Evolutionary conservation across 2,113 vertebrate species (phyloP).

Genomic region (Pteronura brasiliensis): DNA sequence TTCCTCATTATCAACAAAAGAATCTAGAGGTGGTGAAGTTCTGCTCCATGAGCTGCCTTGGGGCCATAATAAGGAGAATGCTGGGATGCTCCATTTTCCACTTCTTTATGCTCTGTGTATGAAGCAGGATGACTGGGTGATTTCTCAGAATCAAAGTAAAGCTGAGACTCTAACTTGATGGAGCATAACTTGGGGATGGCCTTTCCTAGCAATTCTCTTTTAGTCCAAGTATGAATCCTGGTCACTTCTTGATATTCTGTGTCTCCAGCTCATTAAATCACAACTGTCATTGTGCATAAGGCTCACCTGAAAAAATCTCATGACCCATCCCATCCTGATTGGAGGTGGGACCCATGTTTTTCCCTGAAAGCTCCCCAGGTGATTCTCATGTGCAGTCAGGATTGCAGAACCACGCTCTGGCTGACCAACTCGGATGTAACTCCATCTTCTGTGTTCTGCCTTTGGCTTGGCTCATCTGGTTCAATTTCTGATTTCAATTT

Average conservation of each 20-base stretch:
- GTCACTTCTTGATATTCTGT: neutral
- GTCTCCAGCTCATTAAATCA: neutral
- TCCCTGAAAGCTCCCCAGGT: neutral
- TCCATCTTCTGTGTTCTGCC: neutral
- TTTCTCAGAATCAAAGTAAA: neutral
- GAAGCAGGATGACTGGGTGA: neutral
- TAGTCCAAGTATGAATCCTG: neutral
- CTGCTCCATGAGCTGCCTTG: neutral
- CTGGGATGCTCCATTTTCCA: rapidly evolving
- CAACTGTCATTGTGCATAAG: neutral
- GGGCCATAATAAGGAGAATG: neutral
- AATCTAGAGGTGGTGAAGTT: neutral
- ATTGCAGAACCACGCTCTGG: neutral
- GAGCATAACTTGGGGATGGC: neutral
- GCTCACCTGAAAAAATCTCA: neutral
- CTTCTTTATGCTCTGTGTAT: neutral
- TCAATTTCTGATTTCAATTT: neutral
- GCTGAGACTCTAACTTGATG: neutral
- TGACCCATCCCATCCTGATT: neutral
- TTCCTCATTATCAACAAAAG: neutral
- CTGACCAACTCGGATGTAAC: neutral
- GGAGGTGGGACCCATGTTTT: neutral
- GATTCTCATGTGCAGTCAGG: neutral
- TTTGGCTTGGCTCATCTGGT: neutral
- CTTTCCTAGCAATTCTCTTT: neutral